These are phyloP conservation scores for Telmatochromis bifrenatus DNA, from an alignment of 2,113 vertebrate species.

Conservation along the genomic window DNA sequence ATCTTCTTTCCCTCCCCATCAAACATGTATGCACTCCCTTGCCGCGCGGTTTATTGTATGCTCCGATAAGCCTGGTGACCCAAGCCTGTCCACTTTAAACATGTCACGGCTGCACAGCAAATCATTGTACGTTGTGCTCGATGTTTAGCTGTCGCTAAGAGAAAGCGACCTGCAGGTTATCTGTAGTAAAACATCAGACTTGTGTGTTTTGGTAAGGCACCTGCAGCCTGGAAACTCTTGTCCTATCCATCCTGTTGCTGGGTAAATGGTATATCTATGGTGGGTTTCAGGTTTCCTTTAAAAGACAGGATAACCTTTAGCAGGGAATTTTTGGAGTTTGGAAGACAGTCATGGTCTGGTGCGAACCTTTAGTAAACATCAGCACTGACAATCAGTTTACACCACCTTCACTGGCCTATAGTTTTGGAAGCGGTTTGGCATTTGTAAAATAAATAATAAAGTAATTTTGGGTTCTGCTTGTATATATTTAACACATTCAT, in stretches of 20 bases:
- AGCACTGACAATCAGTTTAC: background rate
- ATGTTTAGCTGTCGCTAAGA: background rate
- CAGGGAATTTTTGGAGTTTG: constrained; percentile 3
- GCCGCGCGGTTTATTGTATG: background rate
- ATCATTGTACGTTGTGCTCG: background rate
- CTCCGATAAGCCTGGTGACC: background rate
- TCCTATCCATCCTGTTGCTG: constrained; percentile 47
- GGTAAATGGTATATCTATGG: constrained; percentile 57
- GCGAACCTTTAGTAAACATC: background rate
- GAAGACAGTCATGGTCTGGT: background rate
- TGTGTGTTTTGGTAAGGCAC: constrained; percentile 3
- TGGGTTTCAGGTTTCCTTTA: constrained; percentile 34
- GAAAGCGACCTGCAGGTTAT: background rate
- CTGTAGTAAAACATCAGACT: background rate
- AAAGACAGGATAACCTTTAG: constrained; percentile 18
- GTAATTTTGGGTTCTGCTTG: background rate
- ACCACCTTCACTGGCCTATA: background rate
- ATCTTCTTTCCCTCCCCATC: background rate
- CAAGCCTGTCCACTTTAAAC: background rate
- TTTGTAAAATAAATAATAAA: background rate
- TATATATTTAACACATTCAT: background rate
- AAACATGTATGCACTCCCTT: background rate
- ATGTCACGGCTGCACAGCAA: background rate
- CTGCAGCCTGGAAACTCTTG: background rate
- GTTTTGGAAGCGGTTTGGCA: background rate